phyloP scores from a whole-genome alignment of 2,797 vertebrate species.

The Lemur catta region DNA sequence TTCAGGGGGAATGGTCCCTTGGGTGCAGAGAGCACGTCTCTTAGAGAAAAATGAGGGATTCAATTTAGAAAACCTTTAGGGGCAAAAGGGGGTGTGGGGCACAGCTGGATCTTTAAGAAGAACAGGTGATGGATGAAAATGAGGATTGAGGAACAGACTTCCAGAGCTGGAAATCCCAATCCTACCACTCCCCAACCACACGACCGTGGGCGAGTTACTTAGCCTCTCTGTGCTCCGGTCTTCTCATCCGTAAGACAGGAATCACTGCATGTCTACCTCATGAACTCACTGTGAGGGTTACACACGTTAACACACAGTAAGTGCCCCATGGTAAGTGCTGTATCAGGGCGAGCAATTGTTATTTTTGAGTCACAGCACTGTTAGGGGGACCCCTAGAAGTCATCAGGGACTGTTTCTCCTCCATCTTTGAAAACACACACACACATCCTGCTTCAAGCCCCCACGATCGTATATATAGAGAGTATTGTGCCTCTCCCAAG shows the following conservation, averaged over 20 bases:
- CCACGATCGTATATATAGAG: not conserved
- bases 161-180: not conserved
- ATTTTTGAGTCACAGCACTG: not conserved
- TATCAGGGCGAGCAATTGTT: not conserved
- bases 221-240: not conserved
- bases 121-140: not conserved
- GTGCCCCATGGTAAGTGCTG: not conserved
- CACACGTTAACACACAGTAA: not conserved
- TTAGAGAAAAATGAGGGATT: not conserved
- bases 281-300: not conserved
- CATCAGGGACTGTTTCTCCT: not conserved
- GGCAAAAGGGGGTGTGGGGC: not conserved
- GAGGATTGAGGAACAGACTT: not conserved
- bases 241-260: not conserved
- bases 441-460: not conserved
- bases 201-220: not conserved
- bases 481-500: not conserved
- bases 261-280: not conserved
- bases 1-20: not conserved
- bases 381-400: not conserved
- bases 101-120: conserved; percentile 2
- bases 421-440: not conserved
- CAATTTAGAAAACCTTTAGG: not conserved
- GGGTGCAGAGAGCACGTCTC: not conserved
- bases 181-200: not conserved